Evolutionary conservation across 2,797 vertebrate species (phyloP).

Genomic region (Phrynocephalus vlangalii): DNA sequence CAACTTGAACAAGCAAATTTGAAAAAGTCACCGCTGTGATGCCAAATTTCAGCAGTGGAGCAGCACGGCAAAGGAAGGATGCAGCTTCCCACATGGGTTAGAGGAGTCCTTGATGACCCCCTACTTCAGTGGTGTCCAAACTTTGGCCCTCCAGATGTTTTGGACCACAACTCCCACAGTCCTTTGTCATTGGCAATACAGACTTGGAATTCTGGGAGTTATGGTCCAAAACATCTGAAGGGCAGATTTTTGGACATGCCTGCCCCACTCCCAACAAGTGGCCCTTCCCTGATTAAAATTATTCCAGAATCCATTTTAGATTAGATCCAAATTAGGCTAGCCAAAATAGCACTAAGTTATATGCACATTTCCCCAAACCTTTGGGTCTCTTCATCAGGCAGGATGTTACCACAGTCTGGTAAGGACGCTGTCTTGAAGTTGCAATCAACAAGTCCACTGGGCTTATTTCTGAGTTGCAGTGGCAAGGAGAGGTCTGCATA

Average conservation of each 20-base stretch:
- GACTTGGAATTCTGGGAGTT: too few species aligned
- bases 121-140: neutral
- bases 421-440: neutral
- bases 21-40: neutral
- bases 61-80: neutral
- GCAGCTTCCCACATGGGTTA: neutral
- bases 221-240: too few species aligned
- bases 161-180: too few species aligned
- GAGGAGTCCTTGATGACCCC: neutral
- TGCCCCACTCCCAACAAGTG: neutral
- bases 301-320: neutral
- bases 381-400: neutral
- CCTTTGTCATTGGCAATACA: too few species aligned
- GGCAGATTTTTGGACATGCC: too few species aligned
- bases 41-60: neutral
- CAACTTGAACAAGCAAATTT: too few species aligned
- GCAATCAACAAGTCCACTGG: neutral
- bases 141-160: too few species aligned
- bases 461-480: neutral
- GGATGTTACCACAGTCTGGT: neutral
- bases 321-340: neutral
- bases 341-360: neutral
- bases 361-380: neutral
- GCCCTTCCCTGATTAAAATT: neutral
- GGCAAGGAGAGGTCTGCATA: neutral